A percentile compares a stretch with the other conserved stretches of the same genome.
Evolutionary conservation across 23 tunicate genomes (phyloP).

Genomic region (Phallusia fumigata): DNA sequence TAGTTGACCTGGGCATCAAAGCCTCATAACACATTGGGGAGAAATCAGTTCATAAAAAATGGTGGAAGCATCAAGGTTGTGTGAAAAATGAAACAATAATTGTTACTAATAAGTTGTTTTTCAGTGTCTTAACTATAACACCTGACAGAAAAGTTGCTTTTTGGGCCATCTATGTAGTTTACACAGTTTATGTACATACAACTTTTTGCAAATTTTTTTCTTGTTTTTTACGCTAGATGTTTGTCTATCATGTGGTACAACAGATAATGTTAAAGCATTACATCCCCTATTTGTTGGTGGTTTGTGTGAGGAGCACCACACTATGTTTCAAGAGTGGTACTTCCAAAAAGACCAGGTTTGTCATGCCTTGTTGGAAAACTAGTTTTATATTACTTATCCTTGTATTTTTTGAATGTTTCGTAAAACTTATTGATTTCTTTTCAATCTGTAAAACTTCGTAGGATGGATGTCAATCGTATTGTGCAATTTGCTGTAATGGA

Average conservation of each 20-base stretch:
- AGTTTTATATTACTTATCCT: neutral
- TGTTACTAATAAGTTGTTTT: too few relatives aligned
- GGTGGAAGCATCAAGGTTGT: too few relatives aligned
- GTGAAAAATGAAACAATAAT: too few relatives aligned
- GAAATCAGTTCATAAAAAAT: too few relatives aligned
- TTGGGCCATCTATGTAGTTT: too few relatives aligned
- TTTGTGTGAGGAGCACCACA: conserved; percentile 20
- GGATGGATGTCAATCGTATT: conserved; percentile 67
- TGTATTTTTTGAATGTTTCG: too few relatives aligned
- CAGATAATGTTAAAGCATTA: conserved; percentile 13
- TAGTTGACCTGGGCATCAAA: neutral
- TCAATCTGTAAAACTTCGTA: neutral
- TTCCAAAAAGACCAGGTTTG: conserved; percentile 31
- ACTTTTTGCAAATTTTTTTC: too few relatives aligned
- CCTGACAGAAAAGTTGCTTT: too few relatives aligned
- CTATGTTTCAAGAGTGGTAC: conserved; percentile 28
- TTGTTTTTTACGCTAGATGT: too few relatives aligned
- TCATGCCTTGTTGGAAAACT: neutral
- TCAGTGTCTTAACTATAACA: too few relatives aligned
- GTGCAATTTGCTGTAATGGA: conserved; percentile 78
- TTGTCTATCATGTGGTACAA: conserved; percentile 39
- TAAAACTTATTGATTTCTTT: too few relatives aligned
- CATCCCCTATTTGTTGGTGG: conserved; percentile 42
- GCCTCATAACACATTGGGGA: neutral
- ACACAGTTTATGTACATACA: too few relatives aligned